Evolutionary conservation across 2,888 invertebrate species (phyloP).

Genomic region (Mycalesis mineus): DNA sequence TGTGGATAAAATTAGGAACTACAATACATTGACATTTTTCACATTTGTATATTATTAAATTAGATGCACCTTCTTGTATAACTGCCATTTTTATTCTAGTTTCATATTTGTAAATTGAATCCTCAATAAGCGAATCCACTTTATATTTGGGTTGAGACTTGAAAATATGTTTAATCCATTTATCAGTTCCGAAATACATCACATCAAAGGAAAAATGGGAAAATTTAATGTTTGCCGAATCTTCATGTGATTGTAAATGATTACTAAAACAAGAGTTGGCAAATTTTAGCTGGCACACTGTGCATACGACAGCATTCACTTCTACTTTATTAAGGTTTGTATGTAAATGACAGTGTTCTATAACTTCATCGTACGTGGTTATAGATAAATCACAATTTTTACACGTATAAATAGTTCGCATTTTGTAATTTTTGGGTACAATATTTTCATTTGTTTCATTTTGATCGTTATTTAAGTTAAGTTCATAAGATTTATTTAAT

Average conservation of each 20-base stretch:
- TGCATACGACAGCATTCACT: conserved; percentile 34
- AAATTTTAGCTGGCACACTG: conserved; percentile 40
- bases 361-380: conserved; percentile 49
- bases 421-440: not conserved
- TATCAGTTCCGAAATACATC: conserved; percentile 44
- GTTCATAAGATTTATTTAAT: not conserved
- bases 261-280: conserved; percentile 34
- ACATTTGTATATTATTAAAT: conserved; percentile 52
- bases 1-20: conserved; percentile 40
- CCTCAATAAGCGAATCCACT: conserved; percentile 37
- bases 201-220: conserved; percentile 46
- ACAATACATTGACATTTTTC: conserved; percentile 47
- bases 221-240: conserved; percentile 24
- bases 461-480: not conserved
- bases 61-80: conserved; percentile 43
- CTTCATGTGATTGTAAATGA: conserved; percentile 39
- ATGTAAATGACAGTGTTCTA: conserved; percentile 59
- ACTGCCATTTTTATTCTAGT: conserved; percentile 52
- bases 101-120: conserved; percentile 54
- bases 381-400: conserved; percentile 45
- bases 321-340: conserved; percentile 32
- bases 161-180: conserved; percentile 56
- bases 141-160: conserved; percentile 35
- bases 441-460: not conserved
- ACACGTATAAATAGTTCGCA: conserved; percentile 43